Evolutionary conservation across 1,140 invertebrate species (phyloP).

Genomic region (Epicauta chinensis): DNA sequence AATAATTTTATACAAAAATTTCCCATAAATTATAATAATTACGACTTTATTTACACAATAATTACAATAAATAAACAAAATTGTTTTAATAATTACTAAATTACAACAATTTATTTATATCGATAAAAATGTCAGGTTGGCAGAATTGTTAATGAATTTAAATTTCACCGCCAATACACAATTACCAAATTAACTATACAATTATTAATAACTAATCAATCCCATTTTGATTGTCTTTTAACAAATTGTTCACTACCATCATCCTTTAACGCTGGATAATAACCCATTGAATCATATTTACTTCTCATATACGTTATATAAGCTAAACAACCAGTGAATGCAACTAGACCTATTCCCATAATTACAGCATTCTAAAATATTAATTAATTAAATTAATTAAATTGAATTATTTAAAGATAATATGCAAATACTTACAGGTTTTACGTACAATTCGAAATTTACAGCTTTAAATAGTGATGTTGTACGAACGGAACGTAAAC

Average conservation of each 20-base stretch:
- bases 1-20: too few relatives aligned
- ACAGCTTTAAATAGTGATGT: constrained; percentile 64
- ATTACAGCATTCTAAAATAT: constrained; percentile 70
- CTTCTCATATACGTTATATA: constrained; percentile 76
- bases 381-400: constrained; percentile 30
- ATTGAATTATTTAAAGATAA: too few relatives aligned
- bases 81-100: background rate
- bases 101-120: background rate
- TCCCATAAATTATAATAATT: too few relatives aligned
- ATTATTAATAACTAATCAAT: constrained; percentile 26
- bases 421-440: constrained; percentile 58
- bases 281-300: constrained; percentile 68
- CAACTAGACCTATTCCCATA: constrained; percentile 66
- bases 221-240: constrained; percentile 76
- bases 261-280: constrained; percentile 66
- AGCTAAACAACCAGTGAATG: constrained; percentile 54
- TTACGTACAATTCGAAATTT: constrained; percentile 78
- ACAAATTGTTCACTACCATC: constrained; percentile 67
- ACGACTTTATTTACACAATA: constrained; percentile 3
- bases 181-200: background rate
- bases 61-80: background rate
- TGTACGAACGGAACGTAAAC: constrained; percentile 64
- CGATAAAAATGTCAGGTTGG: background rate
- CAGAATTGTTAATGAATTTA: background rate
- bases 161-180: constrained; percentile 4